Percentiles rank a stretch among this genome's conserved stretches.
Evolutionary conservation across 2,113 vertebrate species (phyloP).

Genomic region (Callaeas wilsoni): DNA sequence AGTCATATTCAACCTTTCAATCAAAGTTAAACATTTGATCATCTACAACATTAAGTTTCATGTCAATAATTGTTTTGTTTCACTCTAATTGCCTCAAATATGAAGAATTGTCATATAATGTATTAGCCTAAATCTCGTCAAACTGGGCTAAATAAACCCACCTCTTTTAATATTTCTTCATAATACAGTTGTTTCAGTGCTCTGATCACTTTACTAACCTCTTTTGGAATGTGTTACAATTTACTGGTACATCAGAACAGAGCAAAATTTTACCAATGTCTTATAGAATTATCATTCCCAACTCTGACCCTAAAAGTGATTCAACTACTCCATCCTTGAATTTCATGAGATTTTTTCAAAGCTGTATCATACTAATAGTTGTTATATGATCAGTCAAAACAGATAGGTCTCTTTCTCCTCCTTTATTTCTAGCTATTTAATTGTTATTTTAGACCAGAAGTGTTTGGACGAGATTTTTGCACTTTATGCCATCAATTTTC

Average conservation of each 20-base stretch:
- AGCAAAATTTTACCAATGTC: background rate
- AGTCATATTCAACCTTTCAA: background rate
- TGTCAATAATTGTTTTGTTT: background rate
- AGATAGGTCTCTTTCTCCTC: background rate
- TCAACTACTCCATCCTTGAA: background rate
- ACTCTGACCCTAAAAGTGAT: background rate
- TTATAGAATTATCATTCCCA: background rate
- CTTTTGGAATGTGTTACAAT: background rate
- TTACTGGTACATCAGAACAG: fast-evolving
- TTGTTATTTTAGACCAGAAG: background rate
- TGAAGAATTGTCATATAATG: background rate
- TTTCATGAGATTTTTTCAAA: background rate
- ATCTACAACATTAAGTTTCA: background rate
- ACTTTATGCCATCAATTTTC: background rate
- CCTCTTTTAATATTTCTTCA: background rate
- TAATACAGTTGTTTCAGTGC: background rate
- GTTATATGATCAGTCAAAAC: background rate
- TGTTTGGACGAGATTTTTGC: background rate
- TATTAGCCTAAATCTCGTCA: background rate
- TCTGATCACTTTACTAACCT: background rate
- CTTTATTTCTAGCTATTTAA: background rate
- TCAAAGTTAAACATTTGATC: background rate
- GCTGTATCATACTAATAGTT: background rate
- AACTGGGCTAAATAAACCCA: background rate
- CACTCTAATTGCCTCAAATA: background rate